These are phyloP conservation scores for Sphecodes monilicornis DNA, from an alignment of 2,888 invertebrate genomes.

Conservation along the genomic window DNA sequence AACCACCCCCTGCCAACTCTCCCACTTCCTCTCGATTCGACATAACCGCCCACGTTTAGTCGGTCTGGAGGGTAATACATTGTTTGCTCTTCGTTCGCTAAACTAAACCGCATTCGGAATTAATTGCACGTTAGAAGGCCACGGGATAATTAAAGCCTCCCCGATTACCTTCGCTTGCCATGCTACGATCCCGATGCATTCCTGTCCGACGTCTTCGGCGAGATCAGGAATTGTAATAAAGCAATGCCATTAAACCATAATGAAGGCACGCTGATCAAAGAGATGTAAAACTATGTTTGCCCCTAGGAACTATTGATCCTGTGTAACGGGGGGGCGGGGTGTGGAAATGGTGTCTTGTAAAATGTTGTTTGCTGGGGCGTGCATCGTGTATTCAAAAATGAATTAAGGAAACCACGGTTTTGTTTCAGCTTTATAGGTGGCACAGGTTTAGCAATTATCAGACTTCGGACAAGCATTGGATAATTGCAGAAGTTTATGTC, in stretches of 20 bases:
- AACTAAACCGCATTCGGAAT: constrained; percentile 82
- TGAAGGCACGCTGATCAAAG: constrained; percentile 12
- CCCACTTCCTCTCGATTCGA: constrained; percentile 63
- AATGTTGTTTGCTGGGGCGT: background rate
- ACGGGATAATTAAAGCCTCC: constrained; percentile 81
- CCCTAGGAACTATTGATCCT: background rate
- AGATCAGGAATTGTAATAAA: constrained; percentile 44
- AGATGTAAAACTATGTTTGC: constrained; percentile 9
- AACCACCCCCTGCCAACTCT: constrained; percentile 41
- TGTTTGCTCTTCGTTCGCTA: constrained; percentile 82
- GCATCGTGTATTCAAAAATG: background rate
- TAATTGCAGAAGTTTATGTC: background rate
- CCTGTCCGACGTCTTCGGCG: constrained; percentile 72
- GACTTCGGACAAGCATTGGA: background rate
- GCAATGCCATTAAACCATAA: constrained; percentile 7
- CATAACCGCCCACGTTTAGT: constrained; percentile 80
- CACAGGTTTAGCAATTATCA: background rate
- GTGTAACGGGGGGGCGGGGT: background rate
- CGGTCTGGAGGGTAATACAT: constrained; percentile 78
- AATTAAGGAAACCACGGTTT: background rate
- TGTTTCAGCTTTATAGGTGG: background rate
- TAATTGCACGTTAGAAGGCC: constrained; percentile 82
- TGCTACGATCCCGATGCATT: constrained; percentile 65
- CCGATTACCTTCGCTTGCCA: constrained; percentile 70
- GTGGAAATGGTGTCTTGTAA: background rate